Percentiles rank a stretch among this genome's conserved stretches.
Evolutionary conservation across 1,140 invertebrate species (phyloP).

Genomic region (Microplitis demolitor): DNA sequence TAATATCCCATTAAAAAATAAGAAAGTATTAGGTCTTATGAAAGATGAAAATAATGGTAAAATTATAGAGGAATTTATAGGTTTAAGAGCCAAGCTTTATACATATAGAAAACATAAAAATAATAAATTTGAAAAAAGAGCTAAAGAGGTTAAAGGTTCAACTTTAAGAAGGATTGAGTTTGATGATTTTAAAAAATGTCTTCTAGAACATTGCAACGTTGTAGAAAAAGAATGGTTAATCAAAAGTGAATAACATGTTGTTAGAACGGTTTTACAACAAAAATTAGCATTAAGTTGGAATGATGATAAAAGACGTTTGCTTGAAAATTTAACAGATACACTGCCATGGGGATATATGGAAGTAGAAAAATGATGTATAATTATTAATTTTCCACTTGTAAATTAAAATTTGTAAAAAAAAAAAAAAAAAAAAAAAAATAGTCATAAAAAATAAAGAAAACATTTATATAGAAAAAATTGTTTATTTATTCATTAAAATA

Average conservation of each 20-base stretch:
- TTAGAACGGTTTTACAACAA: neutral
- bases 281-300: neutral
- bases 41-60: neutral
- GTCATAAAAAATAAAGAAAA: too few species aligned
- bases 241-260: neutral
- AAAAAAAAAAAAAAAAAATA: too few species aligned
- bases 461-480: too few species aligned
- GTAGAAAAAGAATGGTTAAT: neutral
- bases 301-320: conserved; percentile 17
- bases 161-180: conserved; percentile 19
- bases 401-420: too few species aligned
- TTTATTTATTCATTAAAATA: too few species aligned
- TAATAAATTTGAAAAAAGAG: neutral
- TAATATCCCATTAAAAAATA: too few species aligned
- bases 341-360: conserved; percentile 8
- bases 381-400: too few species aligned
- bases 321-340: conserved; percentile 5
- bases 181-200: conserved; percentile 4
- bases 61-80: conserved; percentile 13
- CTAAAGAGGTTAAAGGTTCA: neutral
- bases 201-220: neutral
- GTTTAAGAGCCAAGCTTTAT: conserved; percentile 6
- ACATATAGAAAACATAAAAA: neutral
- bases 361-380: too few species aligned
- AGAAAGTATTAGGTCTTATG: too few species aligned